A percentile compares a stretch with the other conserved stretches of the same genome.
phyloP scores from a whole-genome alignment of 1,140 invertebrate species.

The Melipona quadrifasciata region DNA sequence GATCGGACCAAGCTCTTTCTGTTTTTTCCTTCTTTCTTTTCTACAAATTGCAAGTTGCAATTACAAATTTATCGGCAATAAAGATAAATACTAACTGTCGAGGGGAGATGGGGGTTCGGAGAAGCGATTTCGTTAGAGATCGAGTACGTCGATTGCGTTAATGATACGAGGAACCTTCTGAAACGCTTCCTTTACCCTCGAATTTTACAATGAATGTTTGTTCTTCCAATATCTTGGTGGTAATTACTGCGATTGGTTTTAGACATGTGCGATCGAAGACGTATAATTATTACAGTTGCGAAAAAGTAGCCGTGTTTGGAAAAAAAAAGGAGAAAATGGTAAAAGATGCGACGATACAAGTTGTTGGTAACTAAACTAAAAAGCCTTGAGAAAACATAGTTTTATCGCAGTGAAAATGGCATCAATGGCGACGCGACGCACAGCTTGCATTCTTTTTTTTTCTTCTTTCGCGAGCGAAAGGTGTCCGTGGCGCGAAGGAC shows the following conservation, averaged over 20 bases:
- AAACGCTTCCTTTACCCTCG: neutral
- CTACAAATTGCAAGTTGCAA: neutral
- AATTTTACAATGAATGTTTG: neutral
- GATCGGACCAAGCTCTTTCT: neutral
- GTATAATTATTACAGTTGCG: neutral
- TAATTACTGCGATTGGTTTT: neutral
- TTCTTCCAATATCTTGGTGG: neutral
- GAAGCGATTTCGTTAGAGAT: neutral
- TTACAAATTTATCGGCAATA: constrained; percentile 21
- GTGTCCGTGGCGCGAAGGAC: constrained; percentile 26
- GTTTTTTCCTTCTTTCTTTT: neutral
- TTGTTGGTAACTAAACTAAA: constrained; percentile 62
- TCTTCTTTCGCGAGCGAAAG: constrained; percentile 24
- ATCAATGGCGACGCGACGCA: too few relatives aligned
- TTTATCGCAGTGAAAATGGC: too few relatives aligned
- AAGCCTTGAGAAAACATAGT: constrained; percentile 15
- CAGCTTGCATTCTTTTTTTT: neutral
- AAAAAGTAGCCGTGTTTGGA: neutral
- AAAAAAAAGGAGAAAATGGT: neutral
- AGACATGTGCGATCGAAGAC: neutral
- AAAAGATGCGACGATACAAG: neutral
- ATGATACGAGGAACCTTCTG: neutral
- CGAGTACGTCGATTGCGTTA: neutral
- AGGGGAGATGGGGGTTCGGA: neutral
- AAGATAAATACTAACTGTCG: constrained; percentile 9